Evolutionary conservation across 1,140 invertebrate genomes (phyloP).

Genomic region (Orchesella cincta): DNA sequence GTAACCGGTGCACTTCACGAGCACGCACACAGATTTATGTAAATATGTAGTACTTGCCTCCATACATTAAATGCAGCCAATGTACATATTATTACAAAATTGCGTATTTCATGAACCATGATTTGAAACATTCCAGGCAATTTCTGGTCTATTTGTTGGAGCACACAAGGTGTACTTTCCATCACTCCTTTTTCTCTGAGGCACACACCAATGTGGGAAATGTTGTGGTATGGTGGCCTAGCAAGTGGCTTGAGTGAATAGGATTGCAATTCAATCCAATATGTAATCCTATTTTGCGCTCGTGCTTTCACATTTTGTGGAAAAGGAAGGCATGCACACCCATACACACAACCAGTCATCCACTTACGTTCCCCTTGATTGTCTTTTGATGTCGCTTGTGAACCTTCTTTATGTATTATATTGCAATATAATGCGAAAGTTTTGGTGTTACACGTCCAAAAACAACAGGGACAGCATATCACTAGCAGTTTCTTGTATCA

Average conservation of each 20-base stretch:
- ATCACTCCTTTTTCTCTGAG: too few relatives aligned
- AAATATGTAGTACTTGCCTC: too few relatives aligned
- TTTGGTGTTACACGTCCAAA: background rate
- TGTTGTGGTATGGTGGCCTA: too few relatives aligned
- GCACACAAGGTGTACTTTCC: too few relatives aligned
- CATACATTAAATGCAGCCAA: too few relatives aligned
- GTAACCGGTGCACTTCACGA: too few relatives aligned
- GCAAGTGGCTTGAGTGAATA: too few relatives aligned
- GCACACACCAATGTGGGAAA: too few relatives aligned
- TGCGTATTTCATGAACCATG: too few relatives aligned
- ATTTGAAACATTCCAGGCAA: background rate
- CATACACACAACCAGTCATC: background rate
- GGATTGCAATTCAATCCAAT: background rate
- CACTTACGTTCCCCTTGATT: conserved; percentile 1
- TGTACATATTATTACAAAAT: too few relatives aligned
- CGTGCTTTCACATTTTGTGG: background rate
- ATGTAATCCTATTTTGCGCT: background rate
- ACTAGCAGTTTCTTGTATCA: background rate
- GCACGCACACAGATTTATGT: too few relatives aligned
- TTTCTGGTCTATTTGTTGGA: background rate
- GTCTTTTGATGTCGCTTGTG: conserved; percentile 11
- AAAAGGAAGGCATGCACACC: too few relatives aligned
- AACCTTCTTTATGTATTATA: background rate
- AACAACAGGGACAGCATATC: background rate
- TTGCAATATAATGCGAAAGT: background rate